Conservation (phyloP, 2,888 invertebrate genomes). For the Ceraclea dissimilis region DNA sequence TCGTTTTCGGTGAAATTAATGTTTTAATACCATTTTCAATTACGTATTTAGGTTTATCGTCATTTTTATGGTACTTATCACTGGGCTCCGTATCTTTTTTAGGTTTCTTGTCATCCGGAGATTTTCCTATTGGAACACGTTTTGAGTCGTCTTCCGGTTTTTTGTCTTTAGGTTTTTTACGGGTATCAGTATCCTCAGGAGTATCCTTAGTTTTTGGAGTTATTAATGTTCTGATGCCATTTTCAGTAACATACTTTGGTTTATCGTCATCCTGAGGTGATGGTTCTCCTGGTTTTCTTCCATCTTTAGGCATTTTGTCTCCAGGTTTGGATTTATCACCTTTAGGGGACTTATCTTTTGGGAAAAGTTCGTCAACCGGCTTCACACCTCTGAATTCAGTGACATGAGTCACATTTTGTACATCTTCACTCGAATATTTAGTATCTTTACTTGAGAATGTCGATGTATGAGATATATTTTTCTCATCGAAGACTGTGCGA, state of each 20-base stretch:
- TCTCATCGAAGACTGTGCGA: background rate
- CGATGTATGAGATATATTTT: background rate
- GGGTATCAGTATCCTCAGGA: background rate
- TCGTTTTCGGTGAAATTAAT: background rate
- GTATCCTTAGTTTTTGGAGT: constrained; percentile 26
- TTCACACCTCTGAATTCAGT: too few species aligned
- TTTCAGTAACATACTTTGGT: constrained; percentile 20
- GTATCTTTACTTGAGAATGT: too few species aligned
- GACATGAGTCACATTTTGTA: too few species aligned
- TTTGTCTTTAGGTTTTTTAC: constrained; percentile 7
- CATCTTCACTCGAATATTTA: too few species aligned
- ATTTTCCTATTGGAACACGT: too few species aligned
- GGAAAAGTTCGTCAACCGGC: too few species aligned
- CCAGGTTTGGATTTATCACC: constrained; percentile 5
- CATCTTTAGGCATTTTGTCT: constrained; percentile 2
- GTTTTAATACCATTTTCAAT: constrained; percentile 21
- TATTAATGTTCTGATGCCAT: constrained; percentile 18
- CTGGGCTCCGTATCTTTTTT: constrained; percentile 4
- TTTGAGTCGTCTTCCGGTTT: background rate
- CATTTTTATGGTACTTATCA: background rate
- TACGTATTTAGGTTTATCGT: constrained; percentile 9
- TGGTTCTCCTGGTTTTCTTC: background rate
- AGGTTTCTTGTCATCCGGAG: constrained; percentile 1
- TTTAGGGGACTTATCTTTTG: background rate
- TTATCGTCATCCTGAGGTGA: constrained; percentile 3